These are phyloP conservation scores for Calameuta filiformis DNA, from an alignment of 2,888 invertebrate genomes.

Conservation along the genomic window DNA sequence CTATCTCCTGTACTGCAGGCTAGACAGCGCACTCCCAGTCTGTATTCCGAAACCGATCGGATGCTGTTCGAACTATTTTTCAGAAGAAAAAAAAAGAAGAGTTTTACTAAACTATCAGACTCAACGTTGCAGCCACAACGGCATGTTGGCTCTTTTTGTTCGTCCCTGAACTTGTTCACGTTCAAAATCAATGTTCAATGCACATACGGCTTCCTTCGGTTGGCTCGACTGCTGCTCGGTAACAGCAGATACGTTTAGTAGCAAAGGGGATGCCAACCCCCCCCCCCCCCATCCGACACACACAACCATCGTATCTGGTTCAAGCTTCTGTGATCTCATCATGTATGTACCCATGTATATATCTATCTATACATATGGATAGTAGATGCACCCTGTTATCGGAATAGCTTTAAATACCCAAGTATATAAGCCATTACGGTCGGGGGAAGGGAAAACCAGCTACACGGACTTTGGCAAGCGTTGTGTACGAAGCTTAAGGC, in stretches of 20 bases:
- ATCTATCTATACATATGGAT: neutral
- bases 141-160: constrained; percentile 8
- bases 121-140: neutral
- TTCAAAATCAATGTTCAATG: constrained; percentile 59
- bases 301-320: neutral
- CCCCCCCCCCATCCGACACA: neutral
- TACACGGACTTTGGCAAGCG: neutral
- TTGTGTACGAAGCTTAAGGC: neutral
- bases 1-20: neutral
- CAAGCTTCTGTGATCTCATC: neutral
- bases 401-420: constrained; percentile 6
- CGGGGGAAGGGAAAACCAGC: neutral
- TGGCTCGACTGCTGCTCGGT: neutral
- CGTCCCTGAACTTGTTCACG: constrained; percentile 31
- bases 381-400: neutral
- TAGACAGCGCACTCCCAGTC: neutral
- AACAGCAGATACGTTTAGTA: neutral
- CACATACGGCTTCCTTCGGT: constrained; percentile 50
- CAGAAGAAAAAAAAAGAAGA: neutral
- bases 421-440: neutral
- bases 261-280: neutral
- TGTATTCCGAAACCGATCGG: neutral
- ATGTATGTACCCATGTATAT: neutral
- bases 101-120: neutral
- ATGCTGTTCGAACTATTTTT: neutral